phyloP scores from a whole-genome alignment of 2,888 invertebrate genomes.

The Brachypterus glaber region DNA sequence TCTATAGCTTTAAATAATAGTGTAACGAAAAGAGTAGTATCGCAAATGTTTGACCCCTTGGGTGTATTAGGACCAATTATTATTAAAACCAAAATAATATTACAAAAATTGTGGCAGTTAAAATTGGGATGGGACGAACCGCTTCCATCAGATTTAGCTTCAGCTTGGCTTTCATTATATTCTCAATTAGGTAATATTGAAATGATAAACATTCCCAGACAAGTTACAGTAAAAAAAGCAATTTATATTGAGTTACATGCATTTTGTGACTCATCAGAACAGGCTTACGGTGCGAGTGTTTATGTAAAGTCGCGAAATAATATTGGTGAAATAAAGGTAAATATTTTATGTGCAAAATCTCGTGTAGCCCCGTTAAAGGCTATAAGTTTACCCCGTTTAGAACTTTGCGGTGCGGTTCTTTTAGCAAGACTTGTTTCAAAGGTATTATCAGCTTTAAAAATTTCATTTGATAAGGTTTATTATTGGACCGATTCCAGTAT shows the following conservation, averaged over 20 bases:
- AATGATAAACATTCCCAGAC: slow-evolving; percentile 12
- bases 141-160: neutral
- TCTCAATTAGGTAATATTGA: slow-evolving; percentile 9
- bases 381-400: slow-evolving; percentile 19
- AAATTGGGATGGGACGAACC: slow-evolving; percentile 3
- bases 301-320: slow-evolving; percentile 12
- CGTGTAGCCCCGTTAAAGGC: slow-evolving; percentile 20
- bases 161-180: neutral
- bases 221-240: slow-evolving; percentile 6
- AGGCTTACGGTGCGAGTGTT: slow-evolving; percentile 14
- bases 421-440: slow-evolving; percentile 14
- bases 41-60: slow-evolving; percentile 6
- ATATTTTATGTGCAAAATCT: slow-evolving; percentile 11
- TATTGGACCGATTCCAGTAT: slow-evolving; percentile 20
- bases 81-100: slow-evolving; percentile 4
- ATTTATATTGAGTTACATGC: slow-evolving; percentile 14
- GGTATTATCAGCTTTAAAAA: slow-evolving; percentile 6
- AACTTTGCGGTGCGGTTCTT: slow-evolving; percentile 18
- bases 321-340: neutral
- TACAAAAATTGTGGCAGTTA: slow-evolving; percentile 6
- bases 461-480: slow-evolving; percentile 6
- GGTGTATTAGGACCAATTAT: neutral
- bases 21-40: slow-evolving; percentile 3
- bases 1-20: neutral
- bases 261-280: slow-evolving; percentile 16